Conservation (phyloP, 1,140 invertebrate genomes). For the Achroia grisella region DNA sequence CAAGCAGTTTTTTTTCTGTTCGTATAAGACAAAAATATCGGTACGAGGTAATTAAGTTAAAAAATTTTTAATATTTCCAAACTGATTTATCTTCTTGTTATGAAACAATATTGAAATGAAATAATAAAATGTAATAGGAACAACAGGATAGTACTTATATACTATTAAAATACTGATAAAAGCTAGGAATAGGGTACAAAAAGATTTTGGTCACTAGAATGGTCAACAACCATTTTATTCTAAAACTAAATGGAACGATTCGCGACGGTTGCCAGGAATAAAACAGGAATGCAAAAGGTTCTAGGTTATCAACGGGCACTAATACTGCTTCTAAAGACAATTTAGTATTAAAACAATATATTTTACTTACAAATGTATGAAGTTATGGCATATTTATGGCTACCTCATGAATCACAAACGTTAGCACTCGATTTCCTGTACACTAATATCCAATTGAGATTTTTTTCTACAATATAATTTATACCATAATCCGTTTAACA, state of each 20-base stretch:
- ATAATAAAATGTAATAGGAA: constrained; percentile 42
- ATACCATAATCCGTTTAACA: constrained; percentile 52
- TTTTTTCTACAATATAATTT: constrained; percentile 40
- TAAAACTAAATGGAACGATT: constrained; percentile 48
- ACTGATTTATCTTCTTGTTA: too few species aligned
- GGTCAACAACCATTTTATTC: constrained; percentile 28
- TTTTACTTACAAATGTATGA: constrained; percentile 19
- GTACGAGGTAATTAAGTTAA: too few species aligned
- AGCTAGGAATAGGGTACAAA: constrained; percentile 46
- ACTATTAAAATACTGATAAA: constrained; percentile 63
- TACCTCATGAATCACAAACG: constrained; percentile 66
- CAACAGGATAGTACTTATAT: constrained; percentile 53
- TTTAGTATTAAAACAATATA: constrained; percentile 10
- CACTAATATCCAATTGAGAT: constrained; percentile 36
- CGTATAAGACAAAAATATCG: too few species aligned
- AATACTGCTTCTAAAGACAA: constrained; percentile 11
- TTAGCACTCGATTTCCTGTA: constrained; percentile 52
- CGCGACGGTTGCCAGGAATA: constrained; percentile 47
- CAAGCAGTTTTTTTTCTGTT: too few species aligned
- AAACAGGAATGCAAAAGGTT: constrained; percentile 60
- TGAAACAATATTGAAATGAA: too few species aligned
- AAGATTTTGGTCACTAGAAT: constrained; percentile 32
- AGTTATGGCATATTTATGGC: constrained; percentile 66
- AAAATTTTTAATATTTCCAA: too few species aligned
- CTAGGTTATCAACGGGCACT: constrained; percentile 10